phyloP scores from a whole-genome alignment of 2,888 invertebrate species.

The Lithophane ornitopus region DNA sequence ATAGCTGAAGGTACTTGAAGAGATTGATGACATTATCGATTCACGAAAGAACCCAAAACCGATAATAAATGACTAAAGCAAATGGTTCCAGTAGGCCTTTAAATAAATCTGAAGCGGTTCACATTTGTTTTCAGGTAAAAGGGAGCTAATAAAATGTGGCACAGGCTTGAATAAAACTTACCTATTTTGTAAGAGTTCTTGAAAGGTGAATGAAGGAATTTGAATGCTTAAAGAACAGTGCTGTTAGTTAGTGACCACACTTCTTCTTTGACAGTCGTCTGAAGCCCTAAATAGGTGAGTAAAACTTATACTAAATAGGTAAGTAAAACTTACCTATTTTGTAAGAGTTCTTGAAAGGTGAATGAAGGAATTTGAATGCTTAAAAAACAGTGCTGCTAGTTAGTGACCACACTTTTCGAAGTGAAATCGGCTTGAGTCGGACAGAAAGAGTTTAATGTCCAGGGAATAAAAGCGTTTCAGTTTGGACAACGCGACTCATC shows the following conservation, averaged over 20 bases:
- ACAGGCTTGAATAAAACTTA: conserved; percentile 30
- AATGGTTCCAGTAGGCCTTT: conserved; percentile 41
- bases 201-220: conserved; percentile 8
- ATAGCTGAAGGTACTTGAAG: background rate
- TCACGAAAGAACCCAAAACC: conserved; percentile 36
- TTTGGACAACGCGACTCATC: no score
- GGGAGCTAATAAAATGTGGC: conserved; percentile 43
- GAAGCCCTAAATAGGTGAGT: no score
- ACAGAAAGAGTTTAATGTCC: no score
- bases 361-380: background rate
- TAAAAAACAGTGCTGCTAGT: background rate
- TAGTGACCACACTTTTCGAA: no score
- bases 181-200: conserved; percentile 26
- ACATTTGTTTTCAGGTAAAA: conserved; percentile 52
- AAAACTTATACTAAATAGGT: no score
- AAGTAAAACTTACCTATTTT: conserved; percentile 33
- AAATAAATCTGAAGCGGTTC: conserved; percentile 62
- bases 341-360: conserved; percentile 19
- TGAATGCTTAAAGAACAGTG: background rate
- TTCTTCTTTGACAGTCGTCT: no score
- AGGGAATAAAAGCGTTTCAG: no score
- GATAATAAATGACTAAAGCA: conserved; percentile 42
- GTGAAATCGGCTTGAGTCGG: no score
- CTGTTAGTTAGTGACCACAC: no score
- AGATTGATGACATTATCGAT: conserved; percentile 38